Percentiles rank a stretch among this genome's conserved stretches.
Evolutionary conservation across 2,113 vertebrate species (phyloP).

Genomic region (Atherinomorus stipes): DNA sequence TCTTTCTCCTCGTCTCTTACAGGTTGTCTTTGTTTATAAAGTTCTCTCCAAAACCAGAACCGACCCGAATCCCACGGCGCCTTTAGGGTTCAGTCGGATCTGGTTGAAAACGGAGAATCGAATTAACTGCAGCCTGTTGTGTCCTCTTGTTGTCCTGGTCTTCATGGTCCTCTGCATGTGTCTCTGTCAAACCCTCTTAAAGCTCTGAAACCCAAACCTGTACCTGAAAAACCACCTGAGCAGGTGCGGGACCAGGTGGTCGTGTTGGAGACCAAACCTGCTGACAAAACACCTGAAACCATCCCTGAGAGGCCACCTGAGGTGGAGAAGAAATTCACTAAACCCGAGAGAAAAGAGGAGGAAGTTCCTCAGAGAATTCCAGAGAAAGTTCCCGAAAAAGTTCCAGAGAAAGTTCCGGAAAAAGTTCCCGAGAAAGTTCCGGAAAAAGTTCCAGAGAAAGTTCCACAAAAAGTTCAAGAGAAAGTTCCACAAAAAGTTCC

Average conservation of each 20-base stretch:
- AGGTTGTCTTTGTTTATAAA: too few relatives aligned
- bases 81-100: too few relatives aligned
- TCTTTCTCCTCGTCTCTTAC: too few relatives aligned
- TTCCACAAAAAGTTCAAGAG: too few relatives aligned
- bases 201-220: conserved; percentile 57
- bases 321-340: conserved; percentile 28
- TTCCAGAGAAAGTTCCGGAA: conserved; percentile 6
- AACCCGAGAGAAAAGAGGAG: conserved; percentile 23
- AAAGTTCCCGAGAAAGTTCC: conserved; percentile 22
- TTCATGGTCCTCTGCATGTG: conserved; percentile 57
- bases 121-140: conserved; percentile 17
- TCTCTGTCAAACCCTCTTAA: conserved; percentile 75
- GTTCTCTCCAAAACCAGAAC: too few relatives aligned
- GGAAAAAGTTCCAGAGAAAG: conserved; percentile 8
- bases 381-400: conserved; percentile 21
- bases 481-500: conserved; percentile 2
- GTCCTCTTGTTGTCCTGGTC: conserved; percentile 45
- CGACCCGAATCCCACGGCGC: not conserved
- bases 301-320: conserved; percentile 14
- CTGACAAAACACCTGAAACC: conserved; percentile 22
- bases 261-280: conserved; percentile 24
- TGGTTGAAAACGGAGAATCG: not conserved
- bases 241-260: conserved; percentile 69
- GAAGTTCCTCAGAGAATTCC: conserved; percentile 2
- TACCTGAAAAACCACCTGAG: conserved; percentile 71